Conservation (phyloP, 2,888 invertebrate genomes). For the Zygothrica quintamaculata region DNA sequence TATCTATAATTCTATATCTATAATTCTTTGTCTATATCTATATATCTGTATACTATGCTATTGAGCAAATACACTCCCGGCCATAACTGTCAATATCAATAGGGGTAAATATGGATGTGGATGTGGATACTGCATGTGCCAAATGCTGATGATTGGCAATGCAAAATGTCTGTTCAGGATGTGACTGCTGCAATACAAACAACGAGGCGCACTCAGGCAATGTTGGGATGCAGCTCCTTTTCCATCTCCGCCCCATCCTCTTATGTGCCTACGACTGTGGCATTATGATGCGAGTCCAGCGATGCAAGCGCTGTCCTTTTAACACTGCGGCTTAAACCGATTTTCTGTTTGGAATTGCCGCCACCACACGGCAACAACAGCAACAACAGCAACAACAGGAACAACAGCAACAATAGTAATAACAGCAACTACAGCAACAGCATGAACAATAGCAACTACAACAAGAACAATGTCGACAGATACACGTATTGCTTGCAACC, state of each 20-base stretch:
- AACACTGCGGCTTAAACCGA: conserved; percentile 73
- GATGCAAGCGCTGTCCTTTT: conserved; percentile 69
- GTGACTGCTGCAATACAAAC: conserved; percentile 33
- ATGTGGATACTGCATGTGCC: conserved; percentile 35
- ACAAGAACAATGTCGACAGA: conserved; percentile 20
- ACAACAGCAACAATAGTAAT: conserved; percentile 16
- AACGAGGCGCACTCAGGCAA: conserved; percentile 26
- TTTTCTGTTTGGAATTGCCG: conserved; percentile 73
- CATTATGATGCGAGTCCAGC: conserved; percentile 49
- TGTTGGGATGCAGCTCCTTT: conserved; percentile 19
- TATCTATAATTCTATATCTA: too few relatives aligned
- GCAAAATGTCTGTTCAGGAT: conserved; percentile 50
- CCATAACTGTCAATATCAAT: conserved; percentile 78
- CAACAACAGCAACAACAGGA: conserved; percentile 13
- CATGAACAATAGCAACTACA: conserved; percentile 5
- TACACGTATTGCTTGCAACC: conserved; percentile 25
- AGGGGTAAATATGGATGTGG: too few relatives aligned
- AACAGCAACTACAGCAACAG: conserved; percentile 1
- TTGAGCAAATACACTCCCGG: conserved; percentile 64
- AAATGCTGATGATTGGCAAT: conserved; percentile 58
- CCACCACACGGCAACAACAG: conserved; percentile 37
- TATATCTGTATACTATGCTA: conserved; percentile 14
- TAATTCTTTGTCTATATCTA: too few relatives aligned
- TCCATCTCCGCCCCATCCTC: too few relatives aligned
- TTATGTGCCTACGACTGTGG: conserved; percentile 13